phyloP scores from a whole-genome alignment of 2,888 invertebrate species.

The Steromphala cineraria region DNA sequence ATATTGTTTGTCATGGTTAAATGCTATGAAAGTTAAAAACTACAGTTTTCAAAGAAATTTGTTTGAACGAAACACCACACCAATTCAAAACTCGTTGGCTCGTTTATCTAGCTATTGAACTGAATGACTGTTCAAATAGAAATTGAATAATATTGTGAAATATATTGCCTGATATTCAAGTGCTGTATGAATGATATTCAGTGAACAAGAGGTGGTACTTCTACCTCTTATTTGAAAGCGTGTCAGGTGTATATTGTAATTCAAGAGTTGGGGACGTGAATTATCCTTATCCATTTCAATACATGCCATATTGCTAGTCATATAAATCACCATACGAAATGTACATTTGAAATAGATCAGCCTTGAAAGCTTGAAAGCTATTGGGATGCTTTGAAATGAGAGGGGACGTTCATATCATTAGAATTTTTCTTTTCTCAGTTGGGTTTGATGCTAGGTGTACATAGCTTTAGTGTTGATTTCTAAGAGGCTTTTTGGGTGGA shows the following conservation, averaged over 20 bases:
- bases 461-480: neutral
- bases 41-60: too few species aligned
- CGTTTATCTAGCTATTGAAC: too few species aligned
- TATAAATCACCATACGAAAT: neutral
- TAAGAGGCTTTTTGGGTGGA: neutral
- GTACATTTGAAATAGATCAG: slow-evolving; percentile 2
- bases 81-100: too few species aligned
- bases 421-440: neutral
- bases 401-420: neutral
- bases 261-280: neutral
- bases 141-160: too few species aligned
- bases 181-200: too few species aligned
- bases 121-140: too few species aligned
- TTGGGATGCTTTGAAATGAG: neutral
- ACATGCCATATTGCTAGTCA: neutral
- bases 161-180: too few species aligned
- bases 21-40: too few species aligned
- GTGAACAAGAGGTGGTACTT: too few species aligned
- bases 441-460: neutral
- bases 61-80: too few species aligned
- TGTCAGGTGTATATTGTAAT: neutral
- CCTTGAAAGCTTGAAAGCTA: neutral
- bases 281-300: neutral
- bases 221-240: neutral
- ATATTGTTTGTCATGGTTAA: too few species aligned